Evolutionary conservation across 2,797 vertebrate species (phyloP).

Genomic region (Chaenodraco wilsoni): DNA sequence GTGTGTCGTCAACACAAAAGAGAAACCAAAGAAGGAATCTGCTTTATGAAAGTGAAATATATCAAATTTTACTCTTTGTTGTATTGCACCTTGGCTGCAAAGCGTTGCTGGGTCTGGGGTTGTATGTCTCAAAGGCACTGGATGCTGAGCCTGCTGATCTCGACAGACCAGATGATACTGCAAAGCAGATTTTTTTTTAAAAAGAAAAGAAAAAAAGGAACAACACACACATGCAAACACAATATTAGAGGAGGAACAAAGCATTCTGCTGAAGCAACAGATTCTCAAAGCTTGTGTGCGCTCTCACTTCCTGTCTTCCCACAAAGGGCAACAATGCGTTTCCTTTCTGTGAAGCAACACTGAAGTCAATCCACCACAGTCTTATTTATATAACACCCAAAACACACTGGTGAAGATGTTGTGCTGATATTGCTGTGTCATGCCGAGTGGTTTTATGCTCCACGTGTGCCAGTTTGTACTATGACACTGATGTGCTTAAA

Average conservation of each 20-base stretch:
- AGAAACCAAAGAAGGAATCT: background rate
- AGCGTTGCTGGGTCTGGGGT: slow-evolving; percentile 76
- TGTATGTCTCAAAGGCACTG: slow-evolving; percentile 84
- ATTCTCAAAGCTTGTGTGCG: background rate
- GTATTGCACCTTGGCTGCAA: slow-evolving; percentile 76
- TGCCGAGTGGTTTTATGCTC: background rate
- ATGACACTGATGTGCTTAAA: background rate
- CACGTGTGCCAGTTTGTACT: background rate
- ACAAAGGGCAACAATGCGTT: slow-evolving; percentile 14
- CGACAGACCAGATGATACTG: slow-evolving; percentile 79
- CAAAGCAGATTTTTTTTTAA: slow-evolving; percentile 17
- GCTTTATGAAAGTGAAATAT: background rate
- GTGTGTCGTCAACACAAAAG: background rate
- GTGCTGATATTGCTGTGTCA: background rate
- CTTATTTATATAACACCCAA: background rate
- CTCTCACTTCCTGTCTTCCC: slow-evolving; percentile 37
- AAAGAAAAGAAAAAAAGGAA: slow-evolving; percentile 20
- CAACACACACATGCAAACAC: slow-evolving; percentile 18
- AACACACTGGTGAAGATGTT: background rate
- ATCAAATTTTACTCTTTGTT: slow-evolving; percentile 2
- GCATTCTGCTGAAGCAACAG: slow-evolving; percentile 43
- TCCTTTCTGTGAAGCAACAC: background rate
- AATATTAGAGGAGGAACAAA: slow-evolving; percentile 18
- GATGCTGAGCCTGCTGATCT: slow-evolving; percentile 80
- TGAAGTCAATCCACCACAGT: background rate